A percentile compares a stretch with the other conserved stretches of the same genome.
Conservation (phyloP, 2,888 invertebrate genomes). For the Hydraecia micacea region DNA sequence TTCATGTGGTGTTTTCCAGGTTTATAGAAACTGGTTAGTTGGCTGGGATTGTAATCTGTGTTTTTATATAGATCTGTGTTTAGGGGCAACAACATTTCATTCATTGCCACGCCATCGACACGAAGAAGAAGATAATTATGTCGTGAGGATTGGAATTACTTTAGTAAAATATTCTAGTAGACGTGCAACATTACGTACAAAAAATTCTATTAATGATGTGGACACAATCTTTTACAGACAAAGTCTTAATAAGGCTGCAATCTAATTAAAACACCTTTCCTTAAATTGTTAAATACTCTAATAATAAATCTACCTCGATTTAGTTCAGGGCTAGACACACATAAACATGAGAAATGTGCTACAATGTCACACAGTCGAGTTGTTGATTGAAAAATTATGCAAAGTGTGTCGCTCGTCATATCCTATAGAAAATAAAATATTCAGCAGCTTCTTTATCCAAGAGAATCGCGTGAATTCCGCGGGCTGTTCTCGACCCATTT, state of each 20-base stretch:
- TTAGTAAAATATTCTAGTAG: neutral
- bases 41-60: neutral
- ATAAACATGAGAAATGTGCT: constrained; percentile 67
- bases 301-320: constrained; percentile 70
- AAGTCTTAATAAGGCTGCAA: constrained; percentile 13
- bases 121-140: neutral
- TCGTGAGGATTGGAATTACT: neutral
- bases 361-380: constrained; percentile 76
- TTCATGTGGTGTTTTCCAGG: neutral
- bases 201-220: neutral
- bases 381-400: constrained; percentile 79
- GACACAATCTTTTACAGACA: constrained; percentile 5
- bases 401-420: constrained; percentile 74
- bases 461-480: constrained; percentile 73
- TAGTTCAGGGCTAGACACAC: constrained; percentile 77
- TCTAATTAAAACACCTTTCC: constrained; percentile 33
- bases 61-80: neutral
- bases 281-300: constrained; percentile 36
- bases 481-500: constrained; percentile 78
- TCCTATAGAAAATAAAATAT: constrained; percentile 64
- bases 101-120: neutral
- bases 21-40: neutral
- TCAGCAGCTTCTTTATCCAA: constrained; percentile 69
- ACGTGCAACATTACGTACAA: neutral
- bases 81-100: neutral